phyloP scores from a whole-genome alignment of 2,113 vertebrate genomes.

The Condylura cristata region DNA sequence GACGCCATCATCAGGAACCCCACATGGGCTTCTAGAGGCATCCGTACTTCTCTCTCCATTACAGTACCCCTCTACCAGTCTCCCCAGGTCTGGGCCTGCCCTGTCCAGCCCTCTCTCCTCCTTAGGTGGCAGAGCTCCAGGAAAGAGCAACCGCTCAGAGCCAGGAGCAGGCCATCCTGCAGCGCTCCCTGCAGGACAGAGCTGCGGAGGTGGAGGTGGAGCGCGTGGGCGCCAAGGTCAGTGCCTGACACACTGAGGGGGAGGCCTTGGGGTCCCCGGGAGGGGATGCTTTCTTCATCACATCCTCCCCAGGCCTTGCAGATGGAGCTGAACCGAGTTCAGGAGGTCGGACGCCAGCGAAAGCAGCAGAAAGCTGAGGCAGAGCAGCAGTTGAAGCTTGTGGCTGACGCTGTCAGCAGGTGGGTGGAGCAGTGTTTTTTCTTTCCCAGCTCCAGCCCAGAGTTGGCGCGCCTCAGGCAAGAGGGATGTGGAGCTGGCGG shows the following conservation, averaged over 20 bases:
- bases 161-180: conserved; percentile 84
- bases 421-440: conserved; percentile 31
- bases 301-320: conserved; percentile 84
- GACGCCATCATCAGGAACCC: background rate
- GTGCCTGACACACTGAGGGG: background rate
- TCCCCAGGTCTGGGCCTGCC: background rate
- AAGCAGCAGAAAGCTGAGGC: conserved; percentile 73
- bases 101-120: background rate
- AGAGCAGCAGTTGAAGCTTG: conserved; percentile 78
- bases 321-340: conserved; percentile 80
- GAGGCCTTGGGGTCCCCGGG: background rate
- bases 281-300: background rate
- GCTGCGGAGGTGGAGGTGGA: conserved; percentile 90
- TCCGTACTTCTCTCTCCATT: background rate
- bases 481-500: background rate
- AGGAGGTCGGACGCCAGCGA: conserved; percentile 76
- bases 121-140: conserved; percentile 77
- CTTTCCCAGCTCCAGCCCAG: background rate
- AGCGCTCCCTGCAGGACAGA: conserved; percentile 89
- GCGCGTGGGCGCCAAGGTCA: conserved; percentile 88
- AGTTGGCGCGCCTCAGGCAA: background rate
- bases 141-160: conserved; percentile 74
- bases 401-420: conserved; percentile 85
- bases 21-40: background rate
- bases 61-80: background rate